Evolutionary conservation across 64 coral and sea anemone species (phyloP), one percentile per base, ranked within the genome.

Genomic region (Montipora capricornis): DNA sequence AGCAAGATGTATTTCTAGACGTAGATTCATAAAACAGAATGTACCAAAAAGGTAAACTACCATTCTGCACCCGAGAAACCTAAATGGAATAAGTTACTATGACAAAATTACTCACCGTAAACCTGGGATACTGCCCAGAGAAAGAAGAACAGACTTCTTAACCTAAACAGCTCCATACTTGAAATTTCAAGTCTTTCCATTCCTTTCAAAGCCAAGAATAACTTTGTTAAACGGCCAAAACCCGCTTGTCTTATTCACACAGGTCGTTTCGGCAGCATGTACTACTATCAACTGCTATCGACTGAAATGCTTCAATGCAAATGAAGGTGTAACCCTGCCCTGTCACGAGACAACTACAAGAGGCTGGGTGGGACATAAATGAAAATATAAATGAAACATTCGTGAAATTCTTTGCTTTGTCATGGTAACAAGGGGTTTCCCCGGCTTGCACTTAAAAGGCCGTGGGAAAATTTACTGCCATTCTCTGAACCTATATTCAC

Each of bases 261-360:
- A 37, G 37, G 37, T 37, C 37, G 37, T 17, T n/a, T 14, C 16
- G 8, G 64, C 64, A 5, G 14, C 64, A 12, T 68, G 1, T 68
- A 11, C 17, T 13, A 1, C 64, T 14, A 12, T 17, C 0, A 57
- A 6, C 11, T 8, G 52, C 52, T 55, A 10, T 75, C 24, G 4
- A 75, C 13, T 16, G 29, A 29, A 29, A 29, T 29, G 29, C 29
- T 46, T 4, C 50, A 15, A 80, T 58, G 52, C 20, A 79, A 79
- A 50, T 79, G 8, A 79, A 17, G 44, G 64, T 68, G 68, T 24
- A 2, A 2, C 1, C 37, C 1, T 37, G 8, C 3, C 20, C 47
- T 3, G 49, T 80, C 78, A 80, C 78, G 78, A 29, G 78, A 80
- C 20, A 47, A 24, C 26, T 10, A 37, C 78, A 80, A 80, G 2